Evolutionary conservation across 2,113 vertebrate species (phyloP), one percentile per base, ranked within the genome.

Genomic region (Phrynocephalus versicolor): DNA sequence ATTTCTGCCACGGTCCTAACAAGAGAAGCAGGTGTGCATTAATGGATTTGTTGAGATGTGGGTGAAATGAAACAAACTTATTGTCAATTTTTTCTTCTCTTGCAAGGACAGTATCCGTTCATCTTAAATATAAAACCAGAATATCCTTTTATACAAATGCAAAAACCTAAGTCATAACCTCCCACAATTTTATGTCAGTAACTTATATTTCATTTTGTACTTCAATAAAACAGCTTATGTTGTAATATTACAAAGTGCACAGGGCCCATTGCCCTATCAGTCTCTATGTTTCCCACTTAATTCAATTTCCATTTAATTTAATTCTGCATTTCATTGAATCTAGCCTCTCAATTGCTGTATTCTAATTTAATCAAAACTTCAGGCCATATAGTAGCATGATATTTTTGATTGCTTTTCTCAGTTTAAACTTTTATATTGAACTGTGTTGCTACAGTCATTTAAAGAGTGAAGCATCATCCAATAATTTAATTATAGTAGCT

Each of bases 241-340:
- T 58, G 51, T 39, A 60, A 25, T 35, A 41, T 16, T 60, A 25
- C 23, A 60, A 82, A 39, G 51, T 39, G 55, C 25, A n/a, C n/a
- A 72, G 51, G 23, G 55, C 15, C 35, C 79, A 69, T 39, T 72
- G 19, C 30, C 27, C 35, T 8, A 25, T 67, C 8, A 9, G 62
- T 80, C n/a, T 82, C 45, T 71, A 3, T 82, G 21, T 45, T 33
- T 58, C 37, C 51, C 51, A 60, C 55, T 82, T 60, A 60, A 86
- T 81, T 62, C 64, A 77, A 87, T 51, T 69, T 88, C 86, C 65
- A 80, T 82, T 87, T 81, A 80, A 84, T 5, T 62, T 51, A 85
- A 82, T 86, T 83, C 27, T 83, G 51, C 37, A 25, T 35, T 83
- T 83, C 74, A 74, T n/a, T 81, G 65, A 21, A 74, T 74, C 70